Conservation (phyloP, 2,113 vertebrate species). For the Atherinomorus stipes region DNA sequence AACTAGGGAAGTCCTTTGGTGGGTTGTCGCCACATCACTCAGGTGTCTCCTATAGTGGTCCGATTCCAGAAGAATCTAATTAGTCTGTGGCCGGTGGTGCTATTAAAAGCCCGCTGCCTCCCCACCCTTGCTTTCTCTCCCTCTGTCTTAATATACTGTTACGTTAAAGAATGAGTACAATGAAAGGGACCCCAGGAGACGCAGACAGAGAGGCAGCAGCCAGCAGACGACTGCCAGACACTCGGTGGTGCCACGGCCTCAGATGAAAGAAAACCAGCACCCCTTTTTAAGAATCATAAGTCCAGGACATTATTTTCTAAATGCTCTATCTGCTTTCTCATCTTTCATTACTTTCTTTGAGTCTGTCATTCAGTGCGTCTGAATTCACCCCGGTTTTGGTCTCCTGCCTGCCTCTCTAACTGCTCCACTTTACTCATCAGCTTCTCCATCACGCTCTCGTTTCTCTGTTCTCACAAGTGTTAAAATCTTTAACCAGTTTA, state of each 20-base stretch:
- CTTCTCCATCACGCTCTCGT: not conserved
- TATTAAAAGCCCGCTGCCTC: conserved; percentile 25
- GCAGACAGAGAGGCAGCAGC: conserved; percentile 59
- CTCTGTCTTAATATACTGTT: conserved; percentile 42
- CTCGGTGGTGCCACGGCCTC: conserved; percentile 34
- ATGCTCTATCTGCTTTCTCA: not conserved
- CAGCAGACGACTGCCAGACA: conserved; percentile 43
- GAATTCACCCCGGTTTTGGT: not conserved
- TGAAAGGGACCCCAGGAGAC: conserved; percentile 56
- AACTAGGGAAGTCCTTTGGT: not conserved
- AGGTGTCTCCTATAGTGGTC: conserved; percentile 37
- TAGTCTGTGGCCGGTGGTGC: conserved; percentile 38
- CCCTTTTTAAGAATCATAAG: conserved; percentile 26
- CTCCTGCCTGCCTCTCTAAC: not conserved
- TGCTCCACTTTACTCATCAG: not conserved
- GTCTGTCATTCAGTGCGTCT: not conserved
- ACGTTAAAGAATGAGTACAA: conserved; percentile 49
- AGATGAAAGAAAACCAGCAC: conserved; percentile 60
- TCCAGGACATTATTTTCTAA: conserved; percentile 33
- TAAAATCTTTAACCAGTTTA: not conserved
- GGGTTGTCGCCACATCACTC: conserved; percentile 31
- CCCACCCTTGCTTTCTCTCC: not conserved
- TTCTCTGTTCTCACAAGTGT: not conserved
- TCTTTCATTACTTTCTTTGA: not conserved
- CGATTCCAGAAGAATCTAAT: conserved; percentile 40